Base-by-base conservation (phyloP, 2,888 invertebrate species). In the Mythimna loreyi region DNA sequence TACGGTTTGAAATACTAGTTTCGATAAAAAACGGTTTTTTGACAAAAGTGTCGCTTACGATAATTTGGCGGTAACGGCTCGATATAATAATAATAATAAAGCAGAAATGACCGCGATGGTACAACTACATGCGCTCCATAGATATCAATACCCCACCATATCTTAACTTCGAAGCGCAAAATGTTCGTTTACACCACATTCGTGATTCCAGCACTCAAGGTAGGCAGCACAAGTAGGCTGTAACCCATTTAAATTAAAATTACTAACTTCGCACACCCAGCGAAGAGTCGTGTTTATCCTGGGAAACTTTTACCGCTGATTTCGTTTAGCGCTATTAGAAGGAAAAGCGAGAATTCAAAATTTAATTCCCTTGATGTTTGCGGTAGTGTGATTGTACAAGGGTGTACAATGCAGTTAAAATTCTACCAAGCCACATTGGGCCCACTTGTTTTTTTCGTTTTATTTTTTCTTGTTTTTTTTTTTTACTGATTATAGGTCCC, bases 351-450 rank as follows among this genome's bases (percentile, higher is more conserved):
- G 82, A 86, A 85, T 86, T 85, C 86, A 78, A 86, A 84, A 86
- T 87, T 87, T 86, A 85, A 87, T 85, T 82, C 78, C 72, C 78
- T 78, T 80, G 75, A 88, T 86, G 84, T 86, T 87, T 87, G 84
- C 58, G 61, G 69, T 81, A 75, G 86, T 85, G 85, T 88, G 89
- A 89, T 90, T 90, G 89, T 89, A 85, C 87, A 85, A 83, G 75
- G 75, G 82, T 84, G 80, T 80, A 82, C 78, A 82, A 77, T 80
- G 83, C 88, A 85, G 86, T 90, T 87, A 87, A 87, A 73, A 86
- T 89, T 88, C 90, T 85, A 88, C n/a, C 16, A 40, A 19, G 16
- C 40, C 16, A 4, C 19, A 16, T 6, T 5, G 6, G 16, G 16
- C 5, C 16, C 40, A 6, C 40, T 1, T 19, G 40, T 16, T 40